A percentile compares a stretch with the other conserved stretches of the same genome.
Evolutionary conservation across 2,888 invertebrate genomes (phyloP).

Genomic region (Amiota mariae): DNA sequence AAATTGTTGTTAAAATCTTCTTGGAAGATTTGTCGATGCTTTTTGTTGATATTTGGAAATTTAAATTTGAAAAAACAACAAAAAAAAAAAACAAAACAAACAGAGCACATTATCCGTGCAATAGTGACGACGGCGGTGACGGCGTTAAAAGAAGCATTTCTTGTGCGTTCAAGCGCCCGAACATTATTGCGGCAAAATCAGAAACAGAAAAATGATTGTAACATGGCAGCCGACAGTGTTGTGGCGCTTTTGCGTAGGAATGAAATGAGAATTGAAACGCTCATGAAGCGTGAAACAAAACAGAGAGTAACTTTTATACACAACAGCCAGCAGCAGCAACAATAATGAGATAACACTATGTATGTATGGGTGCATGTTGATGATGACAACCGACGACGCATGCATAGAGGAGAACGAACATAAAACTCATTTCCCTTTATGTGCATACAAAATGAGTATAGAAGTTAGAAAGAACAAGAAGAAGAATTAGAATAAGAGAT

Average conservation of each 20-base stretch:
- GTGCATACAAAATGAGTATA: too few species aligned
- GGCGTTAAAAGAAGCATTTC: background rate
- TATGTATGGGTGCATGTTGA: background rate
- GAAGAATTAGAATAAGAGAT: too few species aligned
- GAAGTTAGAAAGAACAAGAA: too few species aligned
- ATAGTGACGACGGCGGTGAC: background rate
- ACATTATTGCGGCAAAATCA: background rate
- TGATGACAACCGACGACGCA: background rate
- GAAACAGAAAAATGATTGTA: background rate
- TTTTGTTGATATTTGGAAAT: too few species aligned
- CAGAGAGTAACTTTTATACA: background rate
- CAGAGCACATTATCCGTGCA: background rate
- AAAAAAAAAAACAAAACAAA: background rate
- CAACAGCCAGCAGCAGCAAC: background rate
- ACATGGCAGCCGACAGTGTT: background rate
- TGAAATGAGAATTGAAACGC: background rate
- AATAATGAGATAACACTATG: background rate
- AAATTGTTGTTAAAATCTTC: too few species aligned
- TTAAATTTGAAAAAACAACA: too few species aligned
- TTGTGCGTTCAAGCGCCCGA: conserved; percentile 6
- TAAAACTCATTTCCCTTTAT: background rate
- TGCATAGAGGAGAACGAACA: background rate
- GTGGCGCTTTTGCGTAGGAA: background rate
- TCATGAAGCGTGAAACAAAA: conserved; percentile 6
- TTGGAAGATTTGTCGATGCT: too few species aligned